phyloP scores from a whole-genome alignment of 2,888 invertebrate species.

The Clunio marinus region DNA sequence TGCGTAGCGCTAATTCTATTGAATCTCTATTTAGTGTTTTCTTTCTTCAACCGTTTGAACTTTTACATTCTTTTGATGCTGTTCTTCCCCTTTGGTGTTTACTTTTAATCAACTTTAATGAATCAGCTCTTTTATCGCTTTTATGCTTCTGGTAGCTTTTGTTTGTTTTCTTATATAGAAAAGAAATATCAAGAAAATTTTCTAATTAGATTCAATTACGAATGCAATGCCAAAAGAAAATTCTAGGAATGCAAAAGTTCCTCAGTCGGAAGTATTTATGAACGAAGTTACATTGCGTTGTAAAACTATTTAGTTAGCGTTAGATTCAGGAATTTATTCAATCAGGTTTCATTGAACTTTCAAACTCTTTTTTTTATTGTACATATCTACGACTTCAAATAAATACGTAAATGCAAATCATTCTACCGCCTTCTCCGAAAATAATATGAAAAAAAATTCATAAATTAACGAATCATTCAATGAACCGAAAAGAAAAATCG shows the following conservation, averaged over 20 bases:
- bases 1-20: conserved; percentile 15
- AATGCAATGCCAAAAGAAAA: conserved; percentile 1
- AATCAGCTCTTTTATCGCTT: conserved; percentile 8
- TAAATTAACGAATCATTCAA: neutral
- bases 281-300: neutral
- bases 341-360: conserved; percentile 20
- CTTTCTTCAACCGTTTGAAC: neutral
- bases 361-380: neutral
- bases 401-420: conserved; percentile 22
- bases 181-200: too few species aligned
- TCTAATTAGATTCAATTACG: neutral
- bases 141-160: too few species aligned
- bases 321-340: too few species aligned
- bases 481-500: neutral
- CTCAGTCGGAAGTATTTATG: too few species aligned
- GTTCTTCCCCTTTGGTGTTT: neutral
- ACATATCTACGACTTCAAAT: too few species aligned
- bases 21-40: neutral
- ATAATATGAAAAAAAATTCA: neutral
- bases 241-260: conserved; percentile 8
- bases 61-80: neutral
- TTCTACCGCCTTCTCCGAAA: conserved; percentile 4
- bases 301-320: too few species aligned
- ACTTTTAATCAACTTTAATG: conserved; percentile 17
- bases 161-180: too few species aligned